Percentiles rank a stretch among this genome's conserved stretches.
Evolutionary conservation across 37 sponge, comb jelly and placozoan species (phyloP).

Genomic region (Cliona cf. orientalis): DNA sequence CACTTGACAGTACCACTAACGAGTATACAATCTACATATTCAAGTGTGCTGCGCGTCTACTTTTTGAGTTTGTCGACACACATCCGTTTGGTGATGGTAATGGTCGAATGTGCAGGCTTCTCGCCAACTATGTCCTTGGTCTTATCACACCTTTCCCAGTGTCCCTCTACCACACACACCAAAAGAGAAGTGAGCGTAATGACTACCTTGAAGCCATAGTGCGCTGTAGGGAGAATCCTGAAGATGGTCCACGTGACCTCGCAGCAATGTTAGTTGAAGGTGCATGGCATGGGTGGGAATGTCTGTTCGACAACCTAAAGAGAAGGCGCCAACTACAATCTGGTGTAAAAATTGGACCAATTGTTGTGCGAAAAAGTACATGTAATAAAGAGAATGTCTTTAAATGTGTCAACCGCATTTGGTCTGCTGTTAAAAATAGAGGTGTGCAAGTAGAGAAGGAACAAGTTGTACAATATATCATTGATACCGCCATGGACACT

Average conservation of each 20-base stretch:
- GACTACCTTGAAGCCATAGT: conserved; percentile 65
- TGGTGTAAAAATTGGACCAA: background rate
- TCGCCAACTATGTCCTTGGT: conserved; percentile 50
- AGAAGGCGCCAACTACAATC: background rate
- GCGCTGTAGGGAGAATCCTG: conserved; percentile 30
- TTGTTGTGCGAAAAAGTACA: background rate
- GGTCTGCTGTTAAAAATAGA: no score
- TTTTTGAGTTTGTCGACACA: conserved; percentile 59
- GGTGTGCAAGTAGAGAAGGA: no score
- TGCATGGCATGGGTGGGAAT: conserved; percentile 35
- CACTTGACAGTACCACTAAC: background rate
- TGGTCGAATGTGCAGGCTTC: conserved; percentile 66
- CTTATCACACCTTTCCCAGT: conserved; percentile 67
- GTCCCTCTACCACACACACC: background rate
- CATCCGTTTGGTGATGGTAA: conserved; percentile 80
- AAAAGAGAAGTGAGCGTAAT: conserved; percentile 2
- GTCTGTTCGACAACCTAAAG: conserved; percentile 17
- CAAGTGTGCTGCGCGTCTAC: conserved; percentile 62
- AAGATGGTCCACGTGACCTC: conserved; percentile 20
- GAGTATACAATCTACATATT: conserved; percentile 18
- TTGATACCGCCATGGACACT: no score
- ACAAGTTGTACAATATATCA: no score
- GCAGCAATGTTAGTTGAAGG: conserved; percentile 56
- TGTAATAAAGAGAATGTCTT: no score
- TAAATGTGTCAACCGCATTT: no score